Evolutionary conservation across 2,113 vertebrate species (phyloP).

Genomic region (Patagioenas fasciata): DNA sequence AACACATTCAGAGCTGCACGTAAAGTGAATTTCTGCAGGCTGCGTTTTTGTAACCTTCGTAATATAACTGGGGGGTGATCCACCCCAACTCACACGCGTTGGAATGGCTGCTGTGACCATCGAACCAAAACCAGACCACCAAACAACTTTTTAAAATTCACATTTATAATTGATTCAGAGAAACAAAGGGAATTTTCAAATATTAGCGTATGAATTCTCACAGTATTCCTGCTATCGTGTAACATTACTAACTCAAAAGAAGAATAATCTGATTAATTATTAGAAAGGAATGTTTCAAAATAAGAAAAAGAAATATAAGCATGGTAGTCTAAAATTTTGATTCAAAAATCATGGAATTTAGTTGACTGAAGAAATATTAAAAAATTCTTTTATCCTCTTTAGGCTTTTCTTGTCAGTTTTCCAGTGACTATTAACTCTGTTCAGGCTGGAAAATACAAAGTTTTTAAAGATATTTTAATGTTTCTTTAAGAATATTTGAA

Average conservation of each 20-base stretch:
- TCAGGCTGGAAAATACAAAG: not conserved
- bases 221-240: not conserved
- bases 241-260: not conserved
- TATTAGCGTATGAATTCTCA: not conserved
- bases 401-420: not conserved
- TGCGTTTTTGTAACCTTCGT: not conserved
- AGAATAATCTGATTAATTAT: not conserved
- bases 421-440: not conserved
- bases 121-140: not conserved
- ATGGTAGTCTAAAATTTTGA: not conserved
- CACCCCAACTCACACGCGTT: rapidly evolving
- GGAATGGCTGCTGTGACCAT: not conserved
- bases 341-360: not conserved
- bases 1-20: not conserved
- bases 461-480: not conserved
- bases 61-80: not conserved
- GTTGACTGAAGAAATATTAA: not conserved
- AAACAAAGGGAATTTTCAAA: not conserved
- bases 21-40: not conserved
- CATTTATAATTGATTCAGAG: not conserved
- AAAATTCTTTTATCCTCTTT: not conserved
- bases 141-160: not conserved
- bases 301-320: not conserved
- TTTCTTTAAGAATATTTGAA: not conserved
- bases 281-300: not conserved